Conservation (phyloP, 2,797 vertebrate genomes). For the Aselliscus stoliczkanus region DNA sequence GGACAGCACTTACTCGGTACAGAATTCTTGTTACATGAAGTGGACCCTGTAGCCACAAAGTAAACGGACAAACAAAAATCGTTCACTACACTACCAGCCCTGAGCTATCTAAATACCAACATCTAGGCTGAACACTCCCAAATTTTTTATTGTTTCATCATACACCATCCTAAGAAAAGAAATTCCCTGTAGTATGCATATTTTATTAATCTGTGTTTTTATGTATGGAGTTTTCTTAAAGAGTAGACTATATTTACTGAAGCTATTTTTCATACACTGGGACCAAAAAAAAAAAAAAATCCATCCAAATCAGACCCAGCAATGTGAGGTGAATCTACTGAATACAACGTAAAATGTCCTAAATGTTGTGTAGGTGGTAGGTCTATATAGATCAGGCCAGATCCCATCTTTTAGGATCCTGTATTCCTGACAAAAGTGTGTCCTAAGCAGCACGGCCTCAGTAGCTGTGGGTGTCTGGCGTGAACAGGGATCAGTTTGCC, state of each 20-base stretch:
- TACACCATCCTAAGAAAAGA: not conserved
- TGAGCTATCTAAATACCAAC: not conserved
- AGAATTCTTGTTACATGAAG: not conserved
- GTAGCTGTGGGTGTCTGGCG: fast-evolving
- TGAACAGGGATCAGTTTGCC: fast-evolving
- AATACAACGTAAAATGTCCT: not conserved
- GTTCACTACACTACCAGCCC: not conserved
- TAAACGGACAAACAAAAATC: not conserved
- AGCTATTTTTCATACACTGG: not conserved
- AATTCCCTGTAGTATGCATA: not conserved
- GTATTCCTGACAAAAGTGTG: not conserved
- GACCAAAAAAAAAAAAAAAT: not conserved
- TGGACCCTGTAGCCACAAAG: not conserved
- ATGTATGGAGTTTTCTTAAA: not conserved
- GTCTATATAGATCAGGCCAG: fast-evolving
- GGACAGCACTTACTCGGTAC: not conserved
- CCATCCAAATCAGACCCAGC: not conserved
- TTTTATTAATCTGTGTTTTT: not conserved
- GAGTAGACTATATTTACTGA: not conserved
- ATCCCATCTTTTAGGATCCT: fast-evolving
- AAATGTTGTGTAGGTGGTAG: not conserved
- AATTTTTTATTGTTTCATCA: not conserved
- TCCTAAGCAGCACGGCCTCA: not conserved
- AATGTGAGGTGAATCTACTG: not conserved
- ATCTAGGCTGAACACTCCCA: not conserved